phyloP scores from a whole-genome alignment of 2,888 invertebrate species.

The Phengaris alcon region DNA sequence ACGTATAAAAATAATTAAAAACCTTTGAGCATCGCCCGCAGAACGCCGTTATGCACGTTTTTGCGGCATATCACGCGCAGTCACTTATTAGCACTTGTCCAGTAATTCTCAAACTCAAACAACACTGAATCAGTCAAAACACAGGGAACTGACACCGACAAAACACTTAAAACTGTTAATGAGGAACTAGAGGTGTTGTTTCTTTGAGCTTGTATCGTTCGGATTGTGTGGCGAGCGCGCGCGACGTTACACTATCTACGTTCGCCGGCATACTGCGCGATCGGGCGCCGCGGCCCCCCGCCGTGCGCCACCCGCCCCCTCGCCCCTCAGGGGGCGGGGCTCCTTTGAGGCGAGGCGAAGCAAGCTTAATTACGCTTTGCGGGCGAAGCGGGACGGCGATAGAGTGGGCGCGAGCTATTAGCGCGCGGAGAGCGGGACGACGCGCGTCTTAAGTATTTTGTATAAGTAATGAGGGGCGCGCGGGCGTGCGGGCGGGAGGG shows the following conservation, averaged over 20 bases:
- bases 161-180: slow-evolving; percentile 71
- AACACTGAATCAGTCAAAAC: slow-evolving; percentile 72
- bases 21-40: slow-evolving; percentile 79
- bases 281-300: slow-evolving; percentile 57
- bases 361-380: slow-evolving; percentile 77
- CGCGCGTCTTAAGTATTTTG: slow-evolving; percentile 80
- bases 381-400: slow-evolving; percentile 75
- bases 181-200: slow-evolving; percentile 72
- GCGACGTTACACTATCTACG: slow-evolving; percentile 71
- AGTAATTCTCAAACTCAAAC: slow-evolving; percentile 65
- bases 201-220: slow-evolving; percentile 54
- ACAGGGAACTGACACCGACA: slow-evolving; percentile 58
- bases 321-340: slow-evolving; percentile 60
- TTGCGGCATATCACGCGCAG: slow-evolving; percentile 75
- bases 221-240: slow-evolving; percentile 61
- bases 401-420: slow-evolving; percentile 82
- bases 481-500: slow-evolving; percentile 62
- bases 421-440: slow-evolving; percentile 82
- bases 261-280: slow-evolving; percentile 78
- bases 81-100: slow-evolving; percentile 73
- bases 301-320: slow-evolving; percentile 46
- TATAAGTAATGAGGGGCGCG: slow-evolving; percentile 80
- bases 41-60: slow-evolving; percentile 70
- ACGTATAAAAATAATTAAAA: slow-evolving; percentile 57
- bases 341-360: slow-evolving; percentile 73